Base-by-base conservation (phyloP, 2,888 invertebrate species). In the Alloscopus bannaensis region DNA sequence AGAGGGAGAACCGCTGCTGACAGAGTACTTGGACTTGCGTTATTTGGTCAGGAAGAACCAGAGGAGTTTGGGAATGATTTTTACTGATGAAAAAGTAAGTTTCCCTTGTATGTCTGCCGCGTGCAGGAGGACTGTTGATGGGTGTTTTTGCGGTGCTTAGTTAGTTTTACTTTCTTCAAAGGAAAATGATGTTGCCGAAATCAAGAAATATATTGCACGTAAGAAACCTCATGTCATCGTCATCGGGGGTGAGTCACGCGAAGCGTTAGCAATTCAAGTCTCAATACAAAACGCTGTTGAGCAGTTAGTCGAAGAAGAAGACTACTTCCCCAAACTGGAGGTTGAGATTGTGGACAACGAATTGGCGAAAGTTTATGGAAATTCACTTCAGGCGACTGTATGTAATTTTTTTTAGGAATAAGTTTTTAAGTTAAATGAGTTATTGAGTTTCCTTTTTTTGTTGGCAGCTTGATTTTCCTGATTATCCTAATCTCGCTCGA, bases 1-100 rank as follows among this genome's bases (percentile, higher is more conserved):
- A 0, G 96, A 97, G 86, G 98, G 98, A 1, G 96, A 97, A 87
- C 94, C 97, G 59, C 93, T 93, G 0, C n/a, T 50, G 22, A 50
- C n/a, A 50, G 22, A 4, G 22, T 50, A 4, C 4, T 22, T 28
- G 28, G 57, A 29, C 31, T 50, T 50, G 22, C 22, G 13, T 36
- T 6, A 36, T 13, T 36, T 36, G 36, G 36, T 36, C 13, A 8
- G 36, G 36, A n/a, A n/a, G n/a, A n/a, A n/a, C 36, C 36, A 13
- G 13, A 13, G 13, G 13, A 36, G 36, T 36, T 36, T 36, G 36
- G n/a, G n/a, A n/a, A n/a, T n/a, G n/a, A n/a, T n/a, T n/a, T n/a
- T n/a, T n/a, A n/a, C n/a, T n/a, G n/a, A n/a, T n/a, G n/a, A n/a
- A n/a, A n/a, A n/a, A n/a, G n/a, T n/a, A n/a, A n/a, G n/a, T n/a